A percentile compares a stretch with the other conserved stretches of the same genome.
phyloP scores from a whole-genome alignment of 2,797 vertebrate species.

The Taenioides sp. region DNA sequence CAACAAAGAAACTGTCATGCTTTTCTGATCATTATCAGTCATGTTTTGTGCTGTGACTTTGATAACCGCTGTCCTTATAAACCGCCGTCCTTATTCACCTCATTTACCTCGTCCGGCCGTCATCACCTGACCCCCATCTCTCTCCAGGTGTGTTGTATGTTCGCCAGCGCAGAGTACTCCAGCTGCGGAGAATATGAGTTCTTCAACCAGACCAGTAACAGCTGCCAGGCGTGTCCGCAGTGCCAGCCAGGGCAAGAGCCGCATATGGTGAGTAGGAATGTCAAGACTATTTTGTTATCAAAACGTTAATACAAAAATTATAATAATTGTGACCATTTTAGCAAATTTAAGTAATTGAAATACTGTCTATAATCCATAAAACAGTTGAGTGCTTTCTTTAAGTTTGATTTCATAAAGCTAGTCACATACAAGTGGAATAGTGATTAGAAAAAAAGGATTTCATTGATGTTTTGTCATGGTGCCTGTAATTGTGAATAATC shows the following conservation, averaged over 20 bases:
- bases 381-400: no score
- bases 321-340: no score
- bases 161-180: conserved; percentile 85
- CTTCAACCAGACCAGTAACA: conserved; percentile 92
- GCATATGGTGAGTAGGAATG: conserved; percentile 83
- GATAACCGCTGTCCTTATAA: background rate
- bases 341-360: no score
- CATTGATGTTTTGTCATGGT: no score
- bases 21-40: background rate
- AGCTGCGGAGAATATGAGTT: conserved; percentile 95
- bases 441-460: no score
- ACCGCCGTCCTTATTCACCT: conserved; percentile 1
- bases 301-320: no score
- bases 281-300: no score
- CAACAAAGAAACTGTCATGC: background rate
- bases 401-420: no score
- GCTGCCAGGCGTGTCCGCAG: conserved; percentile 91
- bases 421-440: no score
- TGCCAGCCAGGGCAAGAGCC: conserved; percentile 94
- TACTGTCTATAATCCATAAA: no score
- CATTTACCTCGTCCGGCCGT: conserved; percentile 5
- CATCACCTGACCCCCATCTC: conserved; percentile 1
- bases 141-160: conserved; percentile 85
- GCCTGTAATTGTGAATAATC: no score
- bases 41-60: background rate